A percentile compares a stretch with the other conserved stretches of the same genome.
Evolutionary conservation across 2,797 vertebrate genomes (phyloP).

Genomic region (Buceros bicornis): DNA sequence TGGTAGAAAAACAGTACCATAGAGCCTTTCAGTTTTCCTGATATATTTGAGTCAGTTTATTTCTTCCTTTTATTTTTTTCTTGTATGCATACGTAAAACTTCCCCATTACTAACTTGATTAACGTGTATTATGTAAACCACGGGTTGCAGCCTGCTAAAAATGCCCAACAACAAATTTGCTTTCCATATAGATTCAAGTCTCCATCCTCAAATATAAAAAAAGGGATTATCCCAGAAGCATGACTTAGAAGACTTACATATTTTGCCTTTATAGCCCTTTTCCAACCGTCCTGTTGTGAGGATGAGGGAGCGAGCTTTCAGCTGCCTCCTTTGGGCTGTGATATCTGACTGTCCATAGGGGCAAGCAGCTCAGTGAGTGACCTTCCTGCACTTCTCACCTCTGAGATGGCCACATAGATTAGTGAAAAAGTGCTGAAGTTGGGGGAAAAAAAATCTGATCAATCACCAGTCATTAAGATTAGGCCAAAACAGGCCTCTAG

Average conservation of each 20-base stretch:
- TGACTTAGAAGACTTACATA: background rate
- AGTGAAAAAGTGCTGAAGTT: background rate
- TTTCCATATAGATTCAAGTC: constrained; percentile 33
- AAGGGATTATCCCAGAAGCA: background rate
- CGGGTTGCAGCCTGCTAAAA: background rate
- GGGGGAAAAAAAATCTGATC: background rate
- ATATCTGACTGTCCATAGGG: background rate
- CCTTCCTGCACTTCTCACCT: background rate
- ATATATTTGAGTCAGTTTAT: background rate
- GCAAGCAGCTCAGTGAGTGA: background rate
- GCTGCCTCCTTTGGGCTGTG: background rate
- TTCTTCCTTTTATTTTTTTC: background rate
- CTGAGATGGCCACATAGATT: background rate
- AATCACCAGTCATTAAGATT: background rate
- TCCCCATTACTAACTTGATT: background rate
- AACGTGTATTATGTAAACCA: background rate
- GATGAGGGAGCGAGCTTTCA: background rate
- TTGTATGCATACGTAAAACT: background rate
- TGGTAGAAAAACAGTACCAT: background rate
- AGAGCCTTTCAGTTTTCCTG: background rate
- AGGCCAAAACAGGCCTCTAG: background rate
- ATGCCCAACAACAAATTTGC: background rate
- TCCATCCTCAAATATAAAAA: background rate
- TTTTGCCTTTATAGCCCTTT: background rate
- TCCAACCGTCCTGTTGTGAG: background rate